A percentile compares a stretch with the other conserved stretches of the same genome.
These are phyloP conservation scores for Takifugu rubripes DNA, from an alignment of 2,797 vertebrate genomes.

Conservation along the genomic window DNA sequence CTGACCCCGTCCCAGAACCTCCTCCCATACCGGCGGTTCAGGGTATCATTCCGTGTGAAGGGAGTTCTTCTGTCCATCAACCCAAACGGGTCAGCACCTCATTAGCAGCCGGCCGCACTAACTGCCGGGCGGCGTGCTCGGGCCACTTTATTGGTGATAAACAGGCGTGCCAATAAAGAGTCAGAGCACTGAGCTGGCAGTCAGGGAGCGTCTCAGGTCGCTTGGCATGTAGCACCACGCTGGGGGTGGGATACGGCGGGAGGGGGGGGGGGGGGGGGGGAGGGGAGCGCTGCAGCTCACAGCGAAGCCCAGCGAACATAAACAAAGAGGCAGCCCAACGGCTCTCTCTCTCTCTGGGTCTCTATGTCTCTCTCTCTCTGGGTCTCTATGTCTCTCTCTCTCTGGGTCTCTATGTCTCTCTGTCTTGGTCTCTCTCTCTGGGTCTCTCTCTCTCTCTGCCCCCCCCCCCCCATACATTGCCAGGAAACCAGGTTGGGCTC, in stretches of 20 bases:
- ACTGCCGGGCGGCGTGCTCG: conserved; percentile 11
- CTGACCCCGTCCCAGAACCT: too few species aligned
- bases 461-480: conserved; percentile 52
- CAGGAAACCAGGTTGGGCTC: conserved; percentile 61
- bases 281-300: conserved; percentile 42
- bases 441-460: conserved; percentile 33
- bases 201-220: conserved; percentile 55
- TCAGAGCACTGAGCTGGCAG: conserved; percentile 40
- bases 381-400: conserved; percentile 19
- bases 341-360: conserved; percentile 55
- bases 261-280: conserved; percentile 30
- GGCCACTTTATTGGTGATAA: conserved; percentile 32
- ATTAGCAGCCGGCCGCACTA: conserved; percentile 15
- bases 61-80: conserved; percentile 16
- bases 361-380: conserved; percentile 27
- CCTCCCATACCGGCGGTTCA: too few species aligned
- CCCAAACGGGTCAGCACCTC: conserved; percentile 21
- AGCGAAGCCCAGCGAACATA: conserved; percentile 54
- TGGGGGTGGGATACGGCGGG: conserved; percentile 32
- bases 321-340: conserved; percentile 72
- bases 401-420: conserved; percentile 29
- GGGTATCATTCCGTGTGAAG: neutral
- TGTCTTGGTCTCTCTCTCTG: neutral
- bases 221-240: conserved; percentile 58
- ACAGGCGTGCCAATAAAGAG: conserved; percentile 51